These are phyloP conservation scores for Dynastes grantii DNA, from an alignment of 2,888 invertebrate genomes.

Conservation along the genomic window DNA sequence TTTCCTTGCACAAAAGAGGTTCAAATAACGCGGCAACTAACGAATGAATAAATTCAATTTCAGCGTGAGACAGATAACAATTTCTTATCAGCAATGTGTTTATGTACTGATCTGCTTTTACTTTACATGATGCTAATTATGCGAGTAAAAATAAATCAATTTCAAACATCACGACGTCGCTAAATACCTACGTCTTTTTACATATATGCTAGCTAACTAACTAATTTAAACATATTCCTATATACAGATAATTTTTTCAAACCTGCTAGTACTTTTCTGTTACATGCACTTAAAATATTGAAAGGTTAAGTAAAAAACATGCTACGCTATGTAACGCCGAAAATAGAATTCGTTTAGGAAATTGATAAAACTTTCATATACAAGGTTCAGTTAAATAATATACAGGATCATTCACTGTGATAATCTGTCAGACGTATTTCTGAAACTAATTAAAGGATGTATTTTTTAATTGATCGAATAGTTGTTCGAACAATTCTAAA, in stretches of 20 bases:
- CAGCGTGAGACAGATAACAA: not conserved
- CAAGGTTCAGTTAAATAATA: not conserved
- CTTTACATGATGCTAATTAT: slow-evolving; percentile 26
- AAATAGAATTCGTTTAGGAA: not conserved
- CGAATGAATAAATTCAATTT: slow-evolving; percentile 4
- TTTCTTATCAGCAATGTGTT: slow-evolving; percentile 20
- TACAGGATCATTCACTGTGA: too few relatives aligned
- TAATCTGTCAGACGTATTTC: too few relatives aligned
- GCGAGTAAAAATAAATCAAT: slow-evolving; percentile 8
- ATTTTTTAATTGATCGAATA: too few relatives aligned
- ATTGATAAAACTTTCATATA: not conserved
- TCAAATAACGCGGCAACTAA: slow-evolving; percentile 30
- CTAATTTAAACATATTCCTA: not conserved
- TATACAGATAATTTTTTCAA: not conserved
- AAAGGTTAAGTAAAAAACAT: slow-evolving; percentile 1
- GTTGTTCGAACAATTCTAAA: too few relatives aligned
- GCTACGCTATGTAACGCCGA: not conserved
- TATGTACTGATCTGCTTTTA: slow-evolving; percentile 17
- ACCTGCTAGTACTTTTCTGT: not conserved
- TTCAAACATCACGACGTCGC: not conserved
- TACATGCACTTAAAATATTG: not conserved
- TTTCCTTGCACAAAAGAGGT: not conserved
- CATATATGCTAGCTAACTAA: not conserved
- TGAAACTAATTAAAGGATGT: too few relatives aligned
- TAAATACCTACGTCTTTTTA: not conserved